Conservation (phyloP, 2,888 invertebrate genomes). For the Tinea semifulvella region DNA sequence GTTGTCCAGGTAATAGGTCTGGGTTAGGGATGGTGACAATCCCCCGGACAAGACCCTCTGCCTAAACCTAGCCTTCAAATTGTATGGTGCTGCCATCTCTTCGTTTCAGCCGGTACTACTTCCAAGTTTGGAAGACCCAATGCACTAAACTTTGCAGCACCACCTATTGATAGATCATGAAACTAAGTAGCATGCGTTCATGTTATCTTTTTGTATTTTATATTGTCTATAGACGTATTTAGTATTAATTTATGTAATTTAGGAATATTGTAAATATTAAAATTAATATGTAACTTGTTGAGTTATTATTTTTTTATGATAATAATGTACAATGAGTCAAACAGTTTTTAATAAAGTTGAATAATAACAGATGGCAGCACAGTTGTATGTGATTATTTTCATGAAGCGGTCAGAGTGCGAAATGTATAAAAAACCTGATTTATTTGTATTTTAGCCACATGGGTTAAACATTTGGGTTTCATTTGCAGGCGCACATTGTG, state of each 20-base stretch:
- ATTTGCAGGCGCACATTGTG: neutral
- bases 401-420: slow-evolving; percentile 34
- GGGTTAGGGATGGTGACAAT: no score
- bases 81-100: neutral
- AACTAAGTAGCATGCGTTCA: neutral
- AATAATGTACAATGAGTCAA: slow-evolving; percentile 24
- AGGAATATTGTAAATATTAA: neutral
- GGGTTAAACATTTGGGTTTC: neutral
- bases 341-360: neutral
- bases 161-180: neutral
- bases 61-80: no score
- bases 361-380: slow-evolving; percentile 20
- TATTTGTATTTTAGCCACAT: slow-evolving; percentile 10
- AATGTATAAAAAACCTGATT: slow-evolving; percentile 29
- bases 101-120: neutral
- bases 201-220: neutral
- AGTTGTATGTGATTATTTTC: slow-evolving; percentile 12
- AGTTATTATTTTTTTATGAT: slow-evolving; percentile 19
- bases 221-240: neutral
- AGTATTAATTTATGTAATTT: neutral
- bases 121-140: neutral
- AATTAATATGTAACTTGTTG: neutral
- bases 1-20: no score
- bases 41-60: no score
- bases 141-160: neutral